Conservation (phyloP, 2,888 invertebrate species). For the Apotomis turbidana region DNA sequence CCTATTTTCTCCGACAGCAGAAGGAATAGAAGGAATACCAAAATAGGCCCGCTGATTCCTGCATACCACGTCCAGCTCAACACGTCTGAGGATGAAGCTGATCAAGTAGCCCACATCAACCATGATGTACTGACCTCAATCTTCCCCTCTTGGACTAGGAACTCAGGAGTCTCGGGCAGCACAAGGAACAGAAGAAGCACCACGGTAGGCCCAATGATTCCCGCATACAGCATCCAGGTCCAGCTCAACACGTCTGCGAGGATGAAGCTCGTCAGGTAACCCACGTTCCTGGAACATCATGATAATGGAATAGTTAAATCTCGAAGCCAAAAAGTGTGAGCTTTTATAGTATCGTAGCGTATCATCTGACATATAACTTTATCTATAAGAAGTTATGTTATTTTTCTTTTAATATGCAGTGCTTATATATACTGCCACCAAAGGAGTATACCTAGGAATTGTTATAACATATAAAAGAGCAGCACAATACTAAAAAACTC, state of each 20-base stretch:
- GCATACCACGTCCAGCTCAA: constrained; percentile 44
- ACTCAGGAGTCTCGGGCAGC: constrained; percentile 80
- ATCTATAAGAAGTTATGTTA: too few relatives aligned
- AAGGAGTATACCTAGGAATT: too few relatives aligned
- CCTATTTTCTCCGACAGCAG: too few relatives aligned
- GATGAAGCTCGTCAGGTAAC: constrained; percentile 73
- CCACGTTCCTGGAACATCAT: constrained; percentile 54
- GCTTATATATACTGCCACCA: too few relatives aligned
- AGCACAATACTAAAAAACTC: too few relatives aligned
- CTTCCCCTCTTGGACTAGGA: constrained; percentile 75
- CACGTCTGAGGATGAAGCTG: constrained; percentile 70
- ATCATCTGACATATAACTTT: too few relatives aligned
- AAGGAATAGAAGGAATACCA: too few relatives aligned
- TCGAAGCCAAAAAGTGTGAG: too few relatives aligned
- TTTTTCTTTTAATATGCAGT: too few relatives aligned
- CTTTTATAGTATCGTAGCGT: too few relatives aligned
- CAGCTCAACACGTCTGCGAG: constrained; percentile 67
- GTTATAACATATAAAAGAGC: too few relatives aligned
- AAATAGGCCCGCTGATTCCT: too few relatives aligned
- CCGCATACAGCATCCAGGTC: constrained; percentile 69
- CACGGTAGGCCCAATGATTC: constrained; percentile 65
- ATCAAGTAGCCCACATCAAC: constrained; percentile 71
- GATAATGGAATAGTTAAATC: background rate
- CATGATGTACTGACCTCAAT: constrained; percentile 65
- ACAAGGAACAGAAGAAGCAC: constrained; percentile 71